phyloP scores from a whole-genome alignment of 2,797 vertebrate species.

The Sorex maritimensis region DNA sequence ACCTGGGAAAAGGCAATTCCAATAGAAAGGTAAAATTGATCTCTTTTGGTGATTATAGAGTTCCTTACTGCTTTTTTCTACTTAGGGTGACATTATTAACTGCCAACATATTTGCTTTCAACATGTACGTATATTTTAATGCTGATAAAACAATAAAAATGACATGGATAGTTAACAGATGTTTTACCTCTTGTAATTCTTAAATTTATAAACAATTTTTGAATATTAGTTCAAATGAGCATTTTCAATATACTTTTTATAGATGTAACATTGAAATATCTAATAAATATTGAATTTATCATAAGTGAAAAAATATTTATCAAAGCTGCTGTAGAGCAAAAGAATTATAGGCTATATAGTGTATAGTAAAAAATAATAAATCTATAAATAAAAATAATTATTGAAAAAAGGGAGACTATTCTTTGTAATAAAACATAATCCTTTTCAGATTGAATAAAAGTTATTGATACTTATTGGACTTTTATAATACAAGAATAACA shows the following conservation, averaged over 20 bases:
- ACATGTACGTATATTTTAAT: constrained; percentile 70
- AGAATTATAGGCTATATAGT: no score
- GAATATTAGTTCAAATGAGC: constrained; percentile 62
- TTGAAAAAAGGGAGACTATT: neutral
- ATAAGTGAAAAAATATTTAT: constrained; percentile 17
- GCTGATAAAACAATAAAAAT: constrained; percentile 72
- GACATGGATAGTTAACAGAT: constrained; percentile 80
- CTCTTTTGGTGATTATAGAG: constrained; percentile 72
- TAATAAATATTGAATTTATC: constrained; percentile 50
- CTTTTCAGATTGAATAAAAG: constrained; percentile 21
- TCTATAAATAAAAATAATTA: constrained; percentile 45
- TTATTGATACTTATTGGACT: neutral
- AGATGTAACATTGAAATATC: constrained; percentile 71
- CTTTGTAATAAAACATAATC: neutral
- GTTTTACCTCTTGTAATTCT: constrained; percentile 65
- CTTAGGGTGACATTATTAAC: constrained; percentile 83
- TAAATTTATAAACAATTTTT: constrained; percentile 74
- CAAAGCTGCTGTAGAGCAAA: neutral
- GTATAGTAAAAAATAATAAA: neutral
- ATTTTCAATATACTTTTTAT: constrained; percentile 68
- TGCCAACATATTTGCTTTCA: constrained; percentile 69
- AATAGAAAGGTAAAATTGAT: constrained; percentile 86
- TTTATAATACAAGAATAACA: neutral
- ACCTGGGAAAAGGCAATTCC: constrained; percentile 91
- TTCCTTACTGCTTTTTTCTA: constrained; percentile 73